A percentile compares a stretch with the other conserved stretches of the same genome.
These are phyloP conservation scores for Trissolcus japonicus DNA, from an alignment of 2,888 invertebrate genomes.

Conservation along the genomic window DNA sequence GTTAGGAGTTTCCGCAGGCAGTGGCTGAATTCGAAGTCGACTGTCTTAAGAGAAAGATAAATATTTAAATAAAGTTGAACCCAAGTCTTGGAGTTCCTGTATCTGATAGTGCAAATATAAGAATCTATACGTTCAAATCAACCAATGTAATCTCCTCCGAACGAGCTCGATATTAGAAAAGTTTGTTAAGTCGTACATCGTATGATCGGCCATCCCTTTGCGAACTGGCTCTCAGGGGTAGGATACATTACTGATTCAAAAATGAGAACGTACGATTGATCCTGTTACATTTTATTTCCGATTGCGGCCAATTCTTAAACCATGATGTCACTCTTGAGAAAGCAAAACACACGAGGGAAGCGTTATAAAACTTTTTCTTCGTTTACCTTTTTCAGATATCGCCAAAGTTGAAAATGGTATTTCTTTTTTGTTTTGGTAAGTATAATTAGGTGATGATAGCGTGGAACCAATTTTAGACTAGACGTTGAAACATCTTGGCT, in stretches of 20 bases:
- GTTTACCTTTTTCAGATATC: slow-evolving; percentile 4
- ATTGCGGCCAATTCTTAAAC: slow-evolving; percentile 63
- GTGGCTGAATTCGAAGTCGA: background rate
- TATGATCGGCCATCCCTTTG: slow-evolving; percentile 4
- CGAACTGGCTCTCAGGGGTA: slow-evolving; percentile 25
- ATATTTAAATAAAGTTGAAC: slow-evolving; percentile 23
- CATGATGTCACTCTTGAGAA: slow-evolving; percentile 61
- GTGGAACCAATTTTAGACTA: background rate
- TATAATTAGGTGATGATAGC: background rate
- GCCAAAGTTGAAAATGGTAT: slow-evolving; percentile 13
- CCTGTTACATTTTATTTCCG: slow-evolving; percentile 61
- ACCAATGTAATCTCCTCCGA: slow-evolving; percentile 70
- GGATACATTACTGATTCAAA: slow-evolving; percentile 62
- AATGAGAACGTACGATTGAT: slow-evolving; percentile 65
- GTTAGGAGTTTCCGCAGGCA: background rate
- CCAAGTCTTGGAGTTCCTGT: background rate
- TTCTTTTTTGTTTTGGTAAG: slow-evolving; percentile 15
- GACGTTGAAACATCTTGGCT: too few relatives aligned
- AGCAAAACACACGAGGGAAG: slow-evolving; percentile 72
- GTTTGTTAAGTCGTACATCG: slow-evolving; percentile 67
- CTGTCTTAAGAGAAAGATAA: slow-evolving; percentile 10
- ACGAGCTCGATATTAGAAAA: slow-evolving; percentile 73
- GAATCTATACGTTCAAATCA: slow-evolving; percentile 72
- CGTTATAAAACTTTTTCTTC: slow-evolving; percentile 69
- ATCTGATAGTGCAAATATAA: slow-evolving; percentile 20